Base-by-base conservation (phyloP, 2,113 vertebrate species). In the Dendropsophus ebraccatus region DNA sequence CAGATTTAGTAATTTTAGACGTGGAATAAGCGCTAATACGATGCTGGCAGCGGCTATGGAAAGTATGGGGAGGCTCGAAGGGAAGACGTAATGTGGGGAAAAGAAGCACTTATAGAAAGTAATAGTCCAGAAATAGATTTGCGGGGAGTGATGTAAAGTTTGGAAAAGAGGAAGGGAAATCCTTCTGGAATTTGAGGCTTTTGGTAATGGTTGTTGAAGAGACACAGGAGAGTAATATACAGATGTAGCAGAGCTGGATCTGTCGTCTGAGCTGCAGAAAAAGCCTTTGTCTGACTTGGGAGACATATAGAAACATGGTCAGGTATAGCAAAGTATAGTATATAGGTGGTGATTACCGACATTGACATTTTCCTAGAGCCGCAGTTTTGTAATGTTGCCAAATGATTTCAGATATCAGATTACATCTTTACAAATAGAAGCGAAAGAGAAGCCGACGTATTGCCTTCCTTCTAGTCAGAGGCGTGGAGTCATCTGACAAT, bases 41-140 rank as follows among this genome's bases (percentile, higher is more conserved):
- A 74, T 32, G 23, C 50, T 86, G 62, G 32, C 65, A 60, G 76
- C 50, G 17, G 32, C 25, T 2, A 47, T 72, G 84, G 76, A 86
- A 80, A 86, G 49, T 65, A 37, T 23, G 56, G 65, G 32, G 72
- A 30, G 47, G 56, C 17, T 14, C 16, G 21, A 72, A 58, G 23
- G 58, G 30, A 58, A 30, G 47, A 72, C 8, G 76, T 65, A 72
- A 81, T 52, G 23, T 30, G 67, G 65, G 41, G 41, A 41, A 79
- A 86, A 86, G 62, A 23, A 25, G n/a, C 32, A 65, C 30, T 70
- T 41, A 41, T 19, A 58, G 52, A 35, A 54, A 32, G 65, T 78
- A 32, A 50, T 16, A 77, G 73, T 54, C 12, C 47, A 52, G 14
- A 21, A 41, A 37, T 32, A 86, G 49, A 11, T 16, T 21, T 32